Evolutionary conservation across 1,140 invertebrate species (phyloP).

Genomic region (Euschistus heros): DNA sequence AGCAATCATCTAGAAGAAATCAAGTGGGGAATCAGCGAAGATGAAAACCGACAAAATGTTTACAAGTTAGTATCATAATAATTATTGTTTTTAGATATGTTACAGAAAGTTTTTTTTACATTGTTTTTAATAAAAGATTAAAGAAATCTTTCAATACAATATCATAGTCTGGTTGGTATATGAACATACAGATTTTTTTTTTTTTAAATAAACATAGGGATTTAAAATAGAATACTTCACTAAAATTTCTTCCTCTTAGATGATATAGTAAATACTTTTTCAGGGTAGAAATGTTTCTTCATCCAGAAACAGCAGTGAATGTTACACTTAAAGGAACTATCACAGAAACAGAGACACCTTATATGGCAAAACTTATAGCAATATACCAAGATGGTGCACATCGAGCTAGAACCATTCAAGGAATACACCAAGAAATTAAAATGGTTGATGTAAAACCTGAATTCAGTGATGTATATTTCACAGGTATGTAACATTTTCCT

Average conservation of each 20-base stretch:
- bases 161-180: too few species aligned
- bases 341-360: constrained; percentile 57
- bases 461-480: constrained; percentile 59
- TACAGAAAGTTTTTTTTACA: background rate
- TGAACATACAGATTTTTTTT: too few species aligned
- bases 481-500: constrained; percentile 32
- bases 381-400: constrained; percentile 51
- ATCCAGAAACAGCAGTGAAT: constrained; percentile 65
- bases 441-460: constrained; percentile 52
- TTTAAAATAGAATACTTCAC: too few species aligned
- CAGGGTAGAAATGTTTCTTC: constrained; percentile 47
- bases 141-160: too few species aligned
- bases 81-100: background rate
- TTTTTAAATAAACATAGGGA: too few species aligned
- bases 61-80: constrained; percentile 35
- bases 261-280: constrained; percentile 10
- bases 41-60: constrained; percentile 44
- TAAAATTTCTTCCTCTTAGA: too few species aligned
- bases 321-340: constrained; percentile 60
- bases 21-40: constrained; percentile 53
- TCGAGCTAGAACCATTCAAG: constrained; percentile 41
- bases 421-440: constrained; percentile 46
- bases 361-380: constrained; percentile 54
- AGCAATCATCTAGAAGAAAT: constrained; percentile 40
- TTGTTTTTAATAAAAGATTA: too few species aligned